A percentile compares a stretch with the other conserved stretches of the same genome.
Evolutionary conservation across 2,888 invertebrate species (phyloP).

Genomic region (Leptinotarsa rubiginosa): DNA sequence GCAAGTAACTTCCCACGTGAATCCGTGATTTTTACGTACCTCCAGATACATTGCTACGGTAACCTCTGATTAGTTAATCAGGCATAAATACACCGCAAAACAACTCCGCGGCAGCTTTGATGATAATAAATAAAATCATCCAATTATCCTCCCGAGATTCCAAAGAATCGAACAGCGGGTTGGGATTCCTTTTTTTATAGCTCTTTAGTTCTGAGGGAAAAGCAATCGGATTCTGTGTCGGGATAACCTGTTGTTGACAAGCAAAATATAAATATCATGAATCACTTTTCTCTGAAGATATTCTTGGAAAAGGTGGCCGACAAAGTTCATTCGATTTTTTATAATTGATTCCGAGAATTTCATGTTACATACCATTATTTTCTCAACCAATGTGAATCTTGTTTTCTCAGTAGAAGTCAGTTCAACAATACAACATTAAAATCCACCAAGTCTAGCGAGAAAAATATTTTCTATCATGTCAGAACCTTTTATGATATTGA

Average conservation of each 20-base stretch:
- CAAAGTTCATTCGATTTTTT: too few relatives aligned
- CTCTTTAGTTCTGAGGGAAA: background rate
- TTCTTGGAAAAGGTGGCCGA: too few relatives aligned
- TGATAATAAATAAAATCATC: constrained; percentile 18
- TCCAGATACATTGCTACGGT: background rate
- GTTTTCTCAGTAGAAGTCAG: too few relatives aligned
- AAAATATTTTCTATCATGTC: too few relatives aligned
- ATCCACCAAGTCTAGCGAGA: too few relatives aligned
- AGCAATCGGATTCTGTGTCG: background rate
- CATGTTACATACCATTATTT: too few relatives aligned
- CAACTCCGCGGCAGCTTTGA: constrained; percentile 14
- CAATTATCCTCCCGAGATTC: constrained; percentile 11
- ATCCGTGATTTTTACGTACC: background rate
- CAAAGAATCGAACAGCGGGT: background rate
- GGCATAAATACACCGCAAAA: constrained; percentile 11
- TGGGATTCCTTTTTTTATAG: constrained; percentile 12
- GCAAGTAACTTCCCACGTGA: background rate
- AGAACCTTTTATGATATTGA: too few relatives aligned
- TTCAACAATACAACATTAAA: too few relatives aligned
- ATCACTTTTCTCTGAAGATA: background rate
- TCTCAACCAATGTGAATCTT: too few relatives aligned
- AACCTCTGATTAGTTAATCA: constrained; percentile 17
- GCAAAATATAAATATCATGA: background rate
- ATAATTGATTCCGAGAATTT: too few relatives aligned
- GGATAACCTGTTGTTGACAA: constrained; percentile 14